phyloP scores from a whole-genome alignment of 1,140 invertebrate genomes.

The Procambarus virginalis region DNA sequence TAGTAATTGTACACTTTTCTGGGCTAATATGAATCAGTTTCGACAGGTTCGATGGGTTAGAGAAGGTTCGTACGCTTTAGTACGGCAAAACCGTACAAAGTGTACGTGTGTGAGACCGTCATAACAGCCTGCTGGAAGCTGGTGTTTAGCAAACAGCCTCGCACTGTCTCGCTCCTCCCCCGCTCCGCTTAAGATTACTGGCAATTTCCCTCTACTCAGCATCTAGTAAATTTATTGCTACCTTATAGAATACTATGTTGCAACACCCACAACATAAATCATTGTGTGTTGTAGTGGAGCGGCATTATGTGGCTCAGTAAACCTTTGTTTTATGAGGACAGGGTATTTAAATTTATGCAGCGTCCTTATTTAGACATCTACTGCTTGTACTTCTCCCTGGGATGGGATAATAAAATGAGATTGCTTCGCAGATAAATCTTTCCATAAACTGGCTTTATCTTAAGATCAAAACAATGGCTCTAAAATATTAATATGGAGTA shows the following conservation, averaged over 20 bases:
- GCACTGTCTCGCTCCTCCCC: too few relatives aligned
- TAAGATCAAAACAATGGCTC: too few relatives aligned
- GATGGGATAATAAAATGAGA: conserved; percentile 14
- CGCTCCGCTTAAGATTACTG: neutral
- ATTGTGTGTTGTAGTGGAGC: neutral
- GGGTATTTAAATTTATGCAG: conserved; percentile 5
- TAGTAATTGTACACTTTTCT: too few relatives aligned
- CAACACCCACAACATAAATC: neutral
- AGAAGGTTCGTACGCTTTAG: too few relatives aligned
- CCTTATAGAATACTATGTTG: conserved; percentile 2
- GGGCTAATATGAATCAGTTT: too few relatives aligned
- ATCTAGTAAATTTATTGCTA: neutral
- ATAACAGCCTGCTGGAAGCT: too few relatives aligned
- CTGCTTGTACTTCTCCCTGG: neutral
- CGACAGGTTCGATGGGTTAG: too few relatives aligned
- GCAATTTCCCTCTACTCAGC: neutral
- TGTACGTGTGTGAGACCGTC: too few relatives aligned
- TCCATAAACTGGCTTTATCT: neutral
- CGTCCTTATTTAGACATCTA: neutral
- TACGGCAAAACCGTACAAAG: too few relatives aligned
- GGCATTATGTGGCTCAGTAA: conserved; percentile 3
- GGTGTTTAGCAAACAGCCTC: too few relatives aligned
- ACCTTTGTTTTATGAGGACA: conserved; percentile 14
- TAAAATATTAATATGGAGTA: too few relatives aligned
- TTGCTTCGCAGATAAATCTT: neutral